Evolutionary conservation across 2,113 vertebrate genomes (phyloP).

Genomic region (Columba livia): DNA sequence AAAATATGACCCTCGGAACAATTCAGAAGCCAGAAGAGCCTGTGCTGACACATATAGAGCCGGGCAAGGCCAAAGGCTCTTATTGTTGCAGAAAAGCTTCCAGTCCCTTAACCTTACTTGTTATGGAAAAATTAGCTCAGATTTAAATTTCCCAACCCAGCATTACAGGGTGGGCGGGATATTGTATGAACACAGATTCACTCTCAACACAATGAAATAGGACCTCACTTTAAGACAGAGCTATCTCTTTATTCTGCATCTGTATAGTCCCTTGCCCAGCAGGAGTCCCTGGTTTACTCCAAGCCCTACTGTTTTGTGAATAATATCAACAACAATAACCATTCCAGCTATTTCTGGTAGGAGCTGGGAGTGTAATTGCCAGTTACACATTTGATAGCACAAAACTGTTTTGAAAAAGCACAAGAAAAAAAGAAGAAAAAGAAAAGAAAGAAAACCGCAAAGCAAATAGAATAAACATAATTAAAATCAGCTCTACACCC

Average conservation of each 20-base stretch:
- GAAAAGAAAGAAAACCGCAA: neutral
- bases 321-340: conserved; percentile 50
- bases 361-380: neutral
- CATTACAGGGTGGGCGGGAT: neutral
- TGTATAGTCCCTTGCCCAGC: neutral
- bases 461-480: neutral
- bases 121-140: neutral
- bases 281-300: neutral
- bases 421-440: neutral
- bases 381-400: neutral
- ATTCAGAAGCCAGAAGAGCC: neutral
- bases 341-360: neutral
- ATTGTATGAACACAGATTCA: neutral
- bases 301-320: conserved; percentile 30
- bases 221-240: neutral
- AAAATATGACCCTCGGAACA: neutral
- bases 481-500: conserved; percentile 11
- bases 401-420: neutral
- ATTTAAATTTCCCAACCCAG: neutral
- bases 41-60: neutral
- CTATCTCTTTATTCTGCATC: neutral
- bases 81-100: neutral
- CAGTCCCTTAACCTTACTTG: neutral
- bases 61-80: neutral
- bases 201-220: neutral